Base-by-base conservation (phyloP, 1,140 invertebrate species). In the Bradysia coprophila region DNA sequence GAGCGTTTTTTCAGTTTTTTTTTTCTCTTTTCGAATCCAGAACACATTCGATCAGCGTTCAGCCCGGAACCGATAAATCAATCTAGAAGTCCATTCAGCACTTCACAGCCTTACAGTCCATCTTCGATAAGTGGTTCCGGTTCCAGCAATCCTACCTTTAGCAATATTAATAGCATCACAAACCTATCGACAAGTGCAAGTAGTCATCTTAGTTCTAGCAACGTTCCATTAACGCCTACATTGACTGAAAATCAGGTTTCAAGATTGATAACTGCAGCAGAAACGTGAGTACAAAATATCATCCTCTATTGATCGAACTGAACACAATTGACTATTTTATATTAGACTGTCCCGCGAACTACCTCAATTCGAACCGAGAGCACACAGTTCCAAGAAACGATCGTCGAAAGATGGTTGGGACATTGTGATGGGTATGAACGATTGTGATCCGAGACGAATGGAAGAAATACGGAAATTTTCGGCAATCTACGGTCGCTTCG, bases 401-500 rank as follows among this genome's bases (percentile, higher is more conserved):
- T 81, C 90, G 50, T 89, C 82, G 54, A 88, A 86, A 62, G 90
- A 95, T 54, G 66, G 94, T 45, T n/a, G n/a, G n/a, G 87, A 95
- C 73, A 67, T 81, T 55, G 81, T 93, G 19, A 85, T 93, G 70
- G 76, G 78, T 45, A 89, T 94, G 81, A 70, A 80, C 6, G 86
- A 90, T 51, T 76, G 76, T 41, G 87, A 93, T 65, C 87, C 86
- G 0, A 66, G 78, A 13, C 65, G 86, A 48, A 88, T 95, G 81
- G 87, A 96, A 41, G 82, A 91, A 57, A 88, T 97, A 47, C 73
- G 93, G 52, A 91, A 91, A 60, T 97, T 90, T 61, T 85, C 91
- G 13, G 89, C 91, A 11, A 97, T 98, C 53, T 98, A 97, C 59
- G 91, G 92, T 3, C 69, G 86, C 44, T 95, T 95, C 59, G 92